Conservation (phyloP, 2,113 vertebrate genomes). For the Neotoma lepida region DNA sequence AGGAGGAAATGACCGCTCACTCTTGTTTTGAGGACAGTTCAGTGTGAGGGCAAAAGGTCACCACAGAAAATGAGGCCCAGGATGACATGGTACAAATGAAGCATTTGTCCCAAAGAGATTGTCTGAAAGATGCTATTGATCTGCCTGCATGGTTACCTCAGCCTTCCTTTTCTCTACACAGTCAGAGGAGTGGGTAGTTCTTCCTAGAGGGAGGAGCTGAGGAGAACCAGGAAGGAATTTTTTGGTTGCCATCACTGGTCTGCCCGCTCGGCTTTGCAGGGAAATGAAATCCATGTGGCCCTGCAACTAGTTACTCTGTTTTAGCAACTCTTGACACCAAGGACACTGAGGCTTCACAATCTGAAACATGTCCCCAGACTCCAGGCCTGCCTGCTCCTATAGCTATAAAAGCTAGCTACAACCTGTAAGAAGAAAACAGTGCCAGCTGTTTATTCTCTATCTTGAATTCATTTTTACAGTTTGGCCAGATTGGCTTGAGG, state of each 20-base stretch:
- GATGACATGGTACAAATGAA: neutral
- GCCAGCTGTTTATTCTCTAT: neutral
- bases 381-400: neutral
- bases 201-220: neutral
- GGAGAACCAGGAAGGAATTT: neutral
- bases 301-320: constrained; percentile 3
- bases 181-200: neutral
- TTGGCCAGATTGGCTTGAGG: neutral
- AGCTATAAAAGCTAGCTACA: neutral
- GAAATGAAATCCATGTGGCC: neutral
- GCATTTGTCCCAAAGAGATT: constrained; percentile 30
- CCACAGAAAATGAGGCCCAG: neutral
- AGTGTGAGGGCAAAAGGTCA: constrained; percentile 31
- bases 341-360: neutral
- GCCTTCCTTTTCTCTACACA: neutral
- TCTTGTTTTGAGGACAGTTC: constrained; percentile 53
- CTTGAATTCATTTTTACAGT: constrained; percentile 22
- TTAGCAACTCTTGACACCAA: constrained; percentile 17
- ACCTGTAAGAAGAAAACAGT: neutral
- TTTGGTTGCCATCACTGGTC: neutral
- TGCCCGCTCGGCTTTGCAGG: constrained; percentile 21
- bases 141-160: neutral
- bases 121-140: constrained; percentile 9
- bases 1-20: constrained; percentile 56
- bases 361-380: neutral